phyloP scores from a whole-genome alignment of 2,113 vertebrate species.

The Penelope pileata region DNA sequence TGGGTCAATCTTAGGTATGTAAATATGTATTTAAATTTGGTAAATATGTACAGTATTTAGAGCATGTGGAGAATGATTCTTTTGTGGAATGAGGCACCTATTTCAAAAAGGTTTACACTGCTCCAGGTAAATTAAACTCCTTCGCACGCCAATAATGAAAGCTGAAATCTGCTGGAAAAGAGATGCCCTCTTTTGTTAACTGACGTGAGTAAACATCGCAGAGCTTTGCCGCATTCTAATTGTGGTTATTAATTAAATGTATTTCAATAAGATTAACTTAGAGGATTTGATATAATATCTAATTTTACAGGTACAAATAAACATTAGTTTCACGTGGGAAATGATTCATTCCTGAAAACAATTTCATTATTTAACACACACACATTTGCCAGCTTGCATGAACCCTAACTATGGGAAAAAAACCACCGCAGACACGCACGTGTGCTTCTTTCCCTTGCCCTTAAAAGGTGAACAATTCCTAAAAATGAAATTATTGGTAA shows the following conservation, averaged over 20 bases:
- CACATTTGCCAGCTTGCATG: fast-evolving
- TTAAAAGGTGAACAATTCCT: neutral
- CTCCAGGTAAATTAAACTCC: constrained; percentile 21
- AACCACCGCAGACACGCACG: fast-evolving
- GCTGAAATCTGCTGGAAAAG: constrained; percentile 5
- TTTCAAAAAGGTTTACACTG: constrained; percentile 1
- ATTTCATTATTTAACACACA: neutral
- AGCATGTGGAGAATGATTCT: neutral
- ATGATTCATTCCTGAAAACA: neutral
- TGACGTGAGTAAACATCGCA: neutral
- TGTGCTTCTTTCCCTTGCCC: neutral
- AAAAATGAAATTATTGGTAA: neutral
- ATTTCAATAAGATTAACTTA: constrained; percentile 3
- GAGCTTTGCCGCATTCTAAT: neutral
- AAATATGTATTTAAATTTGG: constrained; percentile 56
- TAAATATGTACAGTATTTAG: constrained; percentile 59
- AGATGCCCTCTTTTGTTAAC: constrained; percentile 19
- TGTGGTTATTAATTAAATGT: neutral
- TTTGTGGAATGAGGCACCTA: neutral
- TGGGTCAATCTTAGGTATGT: constrained; percentile 39
- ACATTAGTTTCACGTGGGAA: constrained; percentile 13
- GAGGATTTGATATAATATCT: neutral
- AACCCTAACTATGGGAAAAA: neutral
- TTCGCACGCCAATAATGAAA: neutral
- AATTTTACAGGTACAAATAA: constrained; percentile 6